These are phyloP conservation scores for Oostethus manadensis DNA, from an alignment of 2,113 vertebrate genomes.

Conservation along the genomic window DNA sequence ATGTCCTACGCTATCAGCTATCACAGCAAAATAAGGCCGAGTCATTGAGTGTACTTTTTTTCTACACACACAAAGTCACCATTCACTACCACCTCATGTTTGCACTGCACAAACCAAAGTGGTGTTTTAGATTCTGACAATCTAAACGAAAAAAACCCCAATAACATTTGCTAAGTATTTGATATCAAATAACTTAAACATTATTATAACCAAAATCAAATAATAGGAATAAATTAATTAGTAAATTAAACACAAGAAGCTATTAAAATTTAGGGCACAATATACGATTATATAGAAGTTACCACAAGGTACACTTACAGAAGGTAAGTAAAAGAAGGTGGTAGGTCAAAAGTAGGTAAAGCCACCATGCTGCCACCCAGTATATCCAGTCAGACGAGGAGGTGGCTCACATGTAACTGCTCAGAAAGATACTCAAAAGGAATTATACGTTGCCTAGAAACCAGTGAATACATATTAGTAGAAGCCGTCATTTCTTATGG, in stretches of 20 bases:
- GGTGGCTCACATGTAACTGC: not conserved
- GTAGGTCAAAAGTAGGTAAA: not conserved
- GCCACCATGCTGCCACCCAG: no score
- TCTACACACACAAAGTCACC: conserved; percentile 1
- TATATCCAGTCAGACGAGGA: not conserved
- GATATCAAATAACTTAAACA: not conserved
- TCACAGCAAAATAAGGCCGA: not conserved
- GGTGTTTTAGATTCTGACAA: no score
- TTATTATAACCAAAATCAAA: no score
- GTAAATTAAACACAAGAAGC: no score
- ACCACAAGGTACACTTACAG: not conserved
- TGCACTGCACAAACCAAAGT: conserved; percentile 7
- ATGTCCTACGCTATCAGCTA: not conserved
- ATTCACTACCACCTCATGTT: conserved; percentile 35
- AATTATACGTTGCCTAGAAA: conserved; percentile 13
- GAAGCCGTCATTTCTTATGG: conserved; percentile 11
- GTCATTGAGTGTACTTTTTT: conserved; percentile 11
- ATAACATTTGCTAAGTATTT: no score
- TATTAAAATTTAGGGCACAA: no score
- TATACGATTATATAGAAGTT: not conserved
- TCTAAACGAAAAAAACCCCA: no score
- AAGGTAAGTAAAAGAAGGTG: not conserved
- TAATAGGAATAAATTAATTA: no score
- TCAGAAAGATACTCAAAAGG: not conserved
- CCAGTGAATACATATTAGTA: conserved; percentile 20